phyloP scores from a whole-genome alignment of 2,113 vertebrate genomes.

The Phalacrocorax brasilianus region DNA sequence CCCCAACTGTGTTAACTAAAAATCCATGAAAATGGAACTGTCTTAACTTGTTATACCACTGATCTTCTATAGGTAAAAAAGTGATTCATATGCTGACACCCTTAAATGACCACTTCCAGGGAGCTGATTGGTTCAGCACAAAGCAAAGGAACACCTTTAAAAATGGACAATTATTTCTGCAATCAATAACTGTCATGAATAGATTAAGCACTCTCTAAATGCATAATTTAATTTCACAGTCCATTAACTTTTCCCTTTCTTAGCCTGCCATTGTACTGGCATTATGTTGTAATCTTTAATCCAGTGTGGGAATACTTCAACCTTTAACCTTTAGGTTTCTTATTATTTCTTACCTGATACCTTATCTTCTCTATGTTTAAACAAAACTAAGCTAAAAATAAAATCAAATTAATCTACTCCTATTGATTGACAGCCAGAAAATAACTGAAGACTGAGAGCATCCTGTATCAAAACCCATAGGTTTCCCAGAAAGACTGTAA shows the following conservation, averaged over 20 bases:
- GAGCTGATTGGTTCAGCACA: neutral
- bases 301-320: neutral
- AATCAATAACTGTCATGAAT: slow-evolving; percentile 53
- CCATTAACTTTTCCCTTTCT: slow-evolving; percentile 34
- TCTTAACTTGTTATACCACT: neutral
- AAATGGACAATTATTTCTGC: slow-evolving; percentile 43
- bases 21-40: neutral
- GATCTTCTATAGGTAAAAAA: neutral
- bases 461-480: neutral
- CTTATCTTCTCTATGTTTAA: neutral
- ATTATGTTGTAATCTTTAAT: slow-evolving; percentile 13
- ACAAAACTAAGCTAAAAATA: neutral
- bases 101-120: neutral
- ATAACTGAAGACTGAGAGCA: neutral
- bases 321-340: neutral
- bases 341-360: neutral
- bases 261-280: neutral
- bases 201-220: slow-evolving; percentile 29
- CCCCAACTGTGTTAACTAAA: neutral
- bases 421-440: neutral
- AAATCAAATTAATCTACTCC: neutral
- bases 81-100: neutral
- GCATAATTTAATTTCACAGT: slow-evolving; percentile 68
- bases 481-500: neutral
- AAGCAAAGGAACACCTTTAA: slow-evolving; percentile 9